Conservation (phyloP, 92 coral and sea anemone genomes). For the Chrysogorgia sp. region DNA sequence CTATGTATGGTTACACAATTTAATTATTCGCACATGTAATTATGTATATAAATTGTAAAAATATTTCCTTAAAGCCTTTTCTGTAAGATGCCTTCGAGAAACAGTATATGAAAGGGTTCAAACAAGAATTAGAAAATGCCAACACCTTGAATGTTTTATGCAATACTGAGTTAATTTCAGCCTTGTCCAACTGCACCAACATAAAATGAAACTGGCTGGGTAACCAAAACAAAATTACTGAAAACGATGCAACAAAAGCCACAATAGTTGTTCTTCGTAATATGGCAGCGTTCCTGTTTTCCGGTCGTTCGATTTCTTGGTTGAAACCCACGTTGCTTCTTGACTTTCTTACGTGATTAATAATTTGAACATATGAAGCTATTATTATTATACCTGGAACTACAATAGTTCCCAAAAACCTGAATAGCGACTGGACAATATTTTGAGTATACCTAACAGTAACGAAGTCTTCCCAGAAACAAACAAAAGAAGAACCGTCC, state of each 20-base stretch:
- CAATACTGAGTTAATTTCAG: neutral
- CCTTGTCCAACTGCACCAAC: neutral
- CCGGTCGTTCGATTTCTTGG: no score
- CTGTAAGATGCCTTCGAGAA: neutral
- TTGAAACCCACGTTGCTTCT: neutral
- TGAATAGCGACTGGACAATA: neutral
- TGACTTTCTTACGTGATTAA: neutral
- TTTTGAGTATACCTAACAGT: neutral
- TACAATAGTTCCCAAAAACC: neutral
- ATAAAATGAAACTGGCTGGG: neutral
- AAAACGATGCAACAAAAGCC: neutral
- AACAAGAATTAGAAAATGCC: neutral
- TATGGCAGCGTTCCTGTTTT: no score
- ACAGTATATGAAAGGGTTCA: constrained; percentile 7
- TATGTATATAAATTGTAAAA: neutral
- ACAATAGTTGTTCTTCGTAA: neutral
- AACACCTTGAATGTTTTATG: neutral
- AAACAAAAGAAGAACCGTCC: neutral
- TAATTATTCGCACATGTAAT: no score
- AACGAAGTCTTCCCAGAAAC: neutral
- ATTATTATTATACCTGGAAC: neutral
- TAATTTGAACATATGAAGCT: neutral
- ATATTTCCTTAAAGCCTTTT: neutral
- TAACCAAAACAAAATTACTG: neutral
- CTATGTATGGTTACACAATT: no score